A percentile compares a stretch with the other conserved stretches of the same genome.
These are phyloP conservation scores for Malacoraja senta DNA, from an alignment of 2,797 vertebrate genomes.

Conservation along the genomic window DNA sequence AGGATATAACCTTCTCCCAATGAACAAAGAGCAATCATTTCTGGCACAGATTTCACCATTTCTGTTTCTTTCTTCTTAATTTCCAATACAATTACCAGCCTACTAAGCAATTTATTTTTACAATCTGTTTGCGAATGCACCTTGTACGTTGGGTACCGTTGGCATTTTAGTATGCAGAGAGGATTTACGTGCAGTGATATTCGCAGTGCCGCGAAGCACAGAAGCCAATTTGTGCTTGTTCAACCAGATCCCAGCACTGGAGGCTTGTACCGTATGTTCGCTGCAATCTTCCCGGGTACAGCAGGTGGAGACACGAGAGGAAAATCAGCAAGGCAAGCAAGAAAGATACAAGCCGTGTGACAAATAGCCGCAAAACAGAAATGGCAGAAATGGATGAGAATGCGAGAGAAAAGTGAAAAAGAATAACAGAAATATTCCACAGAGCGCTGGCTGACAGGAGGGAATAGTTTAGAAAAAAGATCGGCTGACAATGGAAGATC, in stretches of 20 bases:
- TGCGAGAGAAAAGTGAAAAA: background rate
- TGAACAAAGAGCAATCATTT: background rate
- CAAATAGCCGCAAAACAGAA: background rate
- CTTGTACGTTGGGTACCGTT: background rate
- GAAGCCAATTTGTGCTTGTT: slow-evolving; percentile 10
- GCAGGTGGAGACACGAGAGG: background rate
- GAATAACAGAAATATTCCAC: background rate
- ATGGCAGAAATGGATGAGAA: background rate
- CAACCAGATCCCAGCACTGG: background rate
- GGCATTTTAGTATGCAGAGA: background rate
- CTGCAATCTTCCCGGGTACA: background rate
- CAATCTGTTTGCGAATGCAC: background rate
- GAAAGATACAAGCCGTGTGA: background rate
- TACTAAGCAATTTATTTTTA: background rate
- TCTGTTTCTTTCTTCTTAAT: background rate
- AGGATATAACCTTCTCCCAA: background rate
- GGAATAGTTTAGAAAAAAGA: background rate
- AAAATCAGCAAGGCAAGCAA: background rate
- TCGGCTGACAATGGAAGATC: background rate
- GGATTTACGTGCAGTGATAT: slow-evolving; percentile 1
- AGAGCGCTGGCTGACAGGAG: background rate
- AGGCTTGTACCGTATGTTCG: background rate
- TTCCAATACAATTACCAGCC: background rate
- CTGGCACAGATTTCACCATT: background rate
- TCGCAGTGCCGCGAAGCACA: background rate